Base-by-base conservation (phyloP, 2,797 vertebrate genomes). In the Bryconaethiops microstoma region DNA sequence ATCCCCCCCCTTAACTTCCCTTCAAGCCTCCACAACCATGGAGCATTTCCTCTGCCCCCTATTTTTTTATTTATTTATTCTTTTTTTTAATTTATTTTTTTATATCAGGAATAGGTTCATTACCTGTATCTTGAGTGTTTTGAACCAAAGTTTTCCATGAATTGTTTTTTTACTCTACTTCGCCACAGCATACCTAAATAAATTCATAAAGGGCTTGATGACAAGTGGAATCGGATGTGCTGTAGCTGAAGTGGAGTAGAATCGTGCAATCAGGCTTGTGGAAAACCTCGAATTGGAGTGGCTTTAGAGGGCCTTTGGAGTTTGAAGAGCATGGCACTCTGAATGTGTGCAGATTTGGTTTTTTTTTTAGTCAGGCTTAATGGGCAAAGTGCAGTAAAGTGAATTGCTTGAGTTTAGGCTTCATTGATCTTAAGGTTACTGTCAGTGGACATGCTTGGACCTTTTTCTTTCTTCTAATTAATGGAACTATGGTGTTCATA, bases 121-220 rank as follows among this genome's bases (percentile, higher is more conserved):
- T 6, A 25, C 59, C 59, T 25, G 50, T 75, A 73, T 25, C 55
- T 25, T 45, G 67, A 65, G 70, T 39, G 68, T 81, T 81, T 69
- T 45, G 55, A 84, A 79, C 81, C 79, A 75, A 67, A 60, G 48
- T 85, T 78, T 80, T 81, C 25, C 76, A 82, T 55, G 68, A 42
- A 68, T 29, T 71, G 2, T 35, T 35, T 25, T 10, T 68, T 52
- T 55, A 63, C 75, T 73, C 67, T 72, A 39, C 82, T 70, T 77
- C 62, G 79, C 76, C 40, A 59, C 55, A 74, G 54, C 79, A 60
- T 69, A 55, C 64, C 72, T 79, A 74, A 60, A 65, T 83, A 65
- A 67, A 74, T 76, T 68, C 65, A 73, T 74, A 70, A 85, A 84
- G 83, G 81, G 86, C 87, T 85, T 69, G 57, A 78, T 65, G 52